phyloP scores from a whole-genome alignment of 2,797 vertebrate species.

The Premnoplex brunnescens region DNA sequence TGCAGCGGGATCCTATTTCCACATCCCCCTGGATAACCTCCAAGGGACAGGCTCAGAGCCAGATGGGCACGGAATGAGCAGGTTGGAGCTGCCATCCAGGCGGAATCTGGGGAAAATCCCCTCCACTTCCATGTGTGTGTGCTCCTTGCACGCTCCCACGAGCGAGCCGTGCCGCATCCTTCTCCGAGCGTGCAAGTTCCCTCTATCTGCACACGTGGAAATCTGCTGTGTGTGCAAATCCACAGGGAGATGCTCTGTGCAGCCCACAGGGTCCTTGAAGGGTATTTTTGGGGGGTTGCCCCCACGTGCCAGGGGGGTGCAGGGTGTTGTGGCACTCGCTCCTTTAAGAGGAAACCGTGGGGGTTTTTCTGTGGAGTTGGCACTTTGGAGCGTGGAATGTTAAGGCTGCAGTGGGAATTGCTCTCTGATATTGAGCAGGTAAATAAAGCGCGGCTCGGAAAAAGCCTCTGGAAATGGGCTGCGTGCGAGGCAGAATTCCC shows the following conservation, averaged over 20 bases:
- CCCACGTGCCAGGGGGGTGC: fast-evolving
- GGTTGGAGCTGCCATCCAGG: not conserved
- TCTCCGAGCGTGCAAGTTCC: fast-evolving
- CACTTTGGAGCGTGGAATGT: not conserved
- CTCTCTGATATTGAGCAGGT: constrained; percentile 54
- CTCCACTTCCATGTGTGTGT: fast-evolving
- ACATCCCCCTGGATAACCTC: not conserved
- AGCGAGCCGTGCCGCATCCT: not conserved
- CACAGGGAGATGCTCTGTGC: fast-evolving
- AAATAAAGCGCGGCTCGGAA: constrained; percentile 50
- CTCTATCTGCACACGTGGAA: fast-evolving
- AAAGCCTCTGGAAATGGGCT: constrained; percentile 13
- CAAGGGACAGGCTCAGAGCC: not conserved
- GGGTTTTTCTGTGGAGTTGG: not conserved
- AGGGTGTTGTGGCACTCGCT: fast-evolving
- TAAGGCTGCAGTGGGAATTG: constrained; percentile 28
- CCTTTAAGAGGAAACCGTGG: not conserved
- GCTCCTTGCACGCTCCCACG: fast-evolving
- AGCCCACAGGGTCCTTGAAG: fast-evolving
- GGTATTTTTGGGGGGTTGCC: not conserved
- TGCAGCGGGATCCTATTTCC: not conserved
- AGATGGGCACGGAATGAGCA: not conserved
- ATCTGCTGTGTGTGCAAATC: not conserved
- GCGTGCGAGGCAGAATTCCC: not conserved
- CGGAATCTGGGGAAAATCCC: not conserved